Base-by-base conservation (phyloP, 1,140 invertebrate species). In the Globodera ellingtonae region DNA sequence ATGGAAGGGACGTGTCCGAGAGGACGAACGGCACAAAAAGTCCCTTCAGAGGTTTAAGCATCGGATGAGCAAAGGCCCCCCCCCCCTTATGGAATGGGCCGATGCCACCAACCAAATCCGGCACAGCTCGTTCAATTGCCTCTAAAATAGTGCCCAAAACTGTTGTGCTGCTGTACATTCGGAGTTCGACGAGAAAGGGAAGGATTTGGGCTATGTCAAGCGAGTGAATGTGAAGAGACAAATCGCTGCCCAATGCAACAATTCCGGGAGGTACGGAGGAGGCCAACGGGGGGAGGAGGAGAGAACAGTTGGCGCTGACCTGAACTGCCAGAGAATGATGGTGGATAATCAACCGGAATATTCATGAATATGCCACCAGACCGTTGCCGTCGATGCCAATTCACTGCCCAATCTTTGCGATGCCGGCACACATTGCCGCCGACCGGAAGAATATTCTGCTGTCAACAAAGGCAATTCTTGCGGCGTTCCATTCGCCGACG, bases 41-140 rank as follows among this genome's bases (percentile, higher is more conserved):
- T 3, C 6, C 46, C 67, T 70, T 13, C 0, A 18, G 66, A 35
- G 35, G 35, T 35, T 35, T 35, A 44, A 69, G n/a, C 21, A 44
- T 24, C 2, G 66, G 8, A n/a, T 69, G 8, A 21, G n/a, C n/a
- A 18, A 21, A 21, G n/a, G 6, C 65, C 7, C 8, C 7, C 8
- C 35, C 7, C 7, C 35, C 66, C n/a, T 67, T 21, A 18, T 18
- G 21, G 21, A 35, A 35, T 3, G 21, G 24, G 2, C 67, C 2
- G 0, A 35, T 6, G 4, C 7, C 13, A 47, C 46, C 1, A 7
- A 70, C 67, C 67, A 44, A 6, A 10, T 70, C 67, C 1, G 67
- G 67, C 67, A 70, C 67, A 46, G 67, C 67, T 44, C 67, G 35
- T 4, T 35, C 67, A 70, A 70, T 70, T 9, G 67, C 67, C 3